phyloP scores from a whole-genome alignment of 2,797 vertebrate genomes.

The Aeoliscus strigatus region DNA sequence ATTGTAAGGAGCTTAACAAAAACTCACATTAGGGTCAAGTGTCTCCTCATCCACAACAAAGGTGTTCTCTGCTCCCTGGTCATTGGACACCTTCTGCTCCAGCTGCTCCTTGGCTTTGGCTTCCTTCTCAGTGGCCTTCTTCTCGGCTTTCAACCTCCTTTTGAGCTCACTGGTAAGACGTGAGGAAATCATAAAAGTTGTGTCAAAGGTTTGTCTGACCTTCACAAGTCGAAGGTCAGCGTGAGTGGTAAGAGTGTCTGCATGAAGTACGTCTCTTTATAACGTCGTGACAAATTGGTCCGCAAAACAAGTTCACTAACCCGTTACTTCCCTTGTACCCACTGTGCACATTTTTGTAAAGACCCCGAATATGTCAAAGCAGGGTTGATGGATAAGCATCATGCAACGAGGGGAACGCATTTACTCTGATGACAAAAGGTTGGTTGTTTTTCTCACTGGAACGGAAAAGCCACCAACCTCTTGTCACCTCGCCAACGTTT shows the following conservation, averaged over 20 bases:
- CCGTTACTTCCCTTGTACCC: too few relatives aligned
- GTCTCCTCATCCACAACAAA: conserved; percentile 81
- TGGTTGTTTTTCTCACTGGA: conserved; percentile 74
- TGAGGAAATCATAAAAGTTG: neutral
- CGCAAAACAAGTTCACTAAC: too few relatives aligned
- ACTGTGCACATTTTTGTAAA: too few relatives aligned
- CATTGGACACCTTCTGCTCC: conserved; percentile 75
- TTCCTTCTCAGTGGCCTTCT: conserved; percentile 90
- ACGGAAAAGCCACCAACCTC: conserved; percentile 89
- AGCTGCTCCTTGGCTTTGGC: conserved; percentile 72
- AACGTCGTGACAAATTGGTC: too few relatives aligned
- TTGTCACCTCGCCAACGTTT: conserved; percentile 83
- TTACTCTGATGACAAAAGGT: conserved; percentile 73
- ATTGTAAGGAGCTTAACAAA: neutral
- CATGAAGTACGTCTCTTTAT: too few relatives aligned
- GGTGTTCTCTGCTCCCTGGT: conserved; percentile 58
- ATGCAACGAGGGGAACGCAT: conserved; percentile 15
- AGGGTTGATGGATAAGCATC: neutral
- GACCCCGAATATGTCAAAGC: too few relatives aligned
- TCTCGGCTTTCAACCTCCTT: conserved; percentile 91
- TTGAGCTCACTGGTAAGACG: conserved; percentile 85
- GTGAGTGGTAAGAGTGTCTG: too few relatives aligned
- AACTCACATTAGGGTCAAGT: conserved; percentile 90
- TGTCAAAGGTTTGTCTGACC: conserved; percentile 5
- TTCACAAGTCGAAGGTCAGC: too few relatives aligned